Evolutionary conservation across 2,797 vertebrate species (phyloP).

Genomic region (Molossus alvarezi): DNA sequence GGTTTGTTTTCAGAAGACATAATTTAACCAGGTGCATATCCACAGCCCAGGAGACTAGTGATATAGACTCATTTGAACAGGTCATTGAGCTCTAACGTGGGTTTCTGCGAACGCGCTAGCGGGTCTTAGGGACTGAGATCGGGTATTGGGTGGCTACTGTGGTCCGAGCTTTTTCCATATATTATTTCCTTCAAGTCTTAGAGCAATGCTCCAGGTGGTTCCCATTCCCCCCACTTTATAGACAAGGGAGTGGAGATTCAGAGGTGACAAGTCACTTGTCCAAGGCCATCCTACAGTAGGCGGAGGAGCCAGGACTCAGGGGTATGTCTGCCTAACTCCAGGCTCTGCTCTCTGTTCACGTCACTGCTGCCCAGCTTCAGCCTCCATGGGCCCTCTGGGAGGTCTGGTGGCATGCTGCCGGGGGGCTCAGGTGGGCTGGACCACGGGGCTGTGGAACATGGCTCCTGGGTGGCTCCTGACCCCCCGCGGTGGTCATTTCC

Average conservation of each 20-base stretch:
- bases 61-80: neutral
- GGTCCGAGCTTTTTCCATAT: neutral
- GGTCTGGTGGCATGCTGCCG: neutral
- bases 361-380: neutral
- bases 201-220: neutral
- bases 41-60: slow-evolving; percentile 32
- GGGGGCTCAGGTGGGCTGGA: too few species aligned
- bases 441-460: neutral
- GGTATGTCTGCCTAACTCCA: neutral
- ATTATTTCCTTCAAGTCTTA: slow-evolving; percentile 7
- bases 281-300: neutral
- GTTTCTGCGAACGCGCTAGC: neutral
- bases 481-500: neutral
- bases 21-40: slow-evolving; percentile 25
- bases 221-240: neutral
- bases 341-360: neutral
- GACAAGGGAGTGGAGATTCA: neutral
- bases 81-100: neutral
- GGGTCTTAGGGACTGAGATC: neutral
- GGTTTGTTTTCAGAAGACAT: neutral
- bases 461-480: neutral
- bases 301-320: too few species aligned
- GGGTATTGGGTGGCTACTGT: neutral
- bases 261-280: neutral
- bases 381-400: neutral